Conservation (phyloP, 2,888 invertebrate species). For the Rhagium mordax region DNA sequence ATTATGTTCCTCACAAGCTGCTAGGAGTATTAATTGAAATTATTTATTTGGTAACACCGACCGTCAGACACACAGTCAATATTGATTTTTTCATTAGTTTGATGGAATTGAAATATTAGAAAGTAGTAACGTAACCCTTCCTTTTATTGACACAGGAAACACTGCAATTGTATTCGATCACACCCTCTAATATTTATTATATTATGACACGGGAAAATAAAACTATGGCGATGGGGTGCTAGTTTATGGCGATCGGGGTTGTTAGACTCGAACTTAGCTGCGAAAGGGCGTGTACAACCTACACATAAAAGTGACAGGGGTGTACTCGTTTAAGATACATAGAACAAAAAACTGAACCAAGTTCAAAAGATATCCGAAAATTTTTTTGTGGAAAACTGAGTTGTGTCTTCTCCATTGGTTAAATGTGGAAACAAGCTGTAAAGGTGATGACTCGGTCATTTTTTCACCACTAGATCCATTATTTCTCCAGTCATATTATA, state of each 20-base stretch:
- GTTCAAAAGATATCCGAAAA: too few species aligned
- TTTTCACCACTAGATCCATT: too few species aligned
- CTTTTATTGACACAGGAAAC: constrained; percentile 2
- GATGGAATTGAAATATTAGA: background rate
- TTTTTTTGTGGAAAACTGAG: too few species aligned
- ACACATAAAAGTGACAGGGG: constrained; percentile 2
- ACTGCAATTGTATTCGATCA: constrained; percentile 9
- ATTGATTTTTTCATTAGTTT: background rate
- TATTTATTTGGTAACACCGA: too few species aligned
- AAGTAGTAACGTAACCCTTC: constrained; percentile 10
- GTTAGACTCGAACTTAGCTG: constrained; percentile 21
- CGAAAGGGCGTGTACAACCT: constrained; percentile 25
- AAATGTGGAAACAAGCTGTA: too few species aligned
- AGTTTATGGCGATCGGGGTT: constrained; percentile 24
- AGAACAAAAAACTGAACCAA: too few species aligned
- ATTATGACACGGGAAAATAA: constrained; percentile 33
- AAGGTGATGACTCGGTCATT: too few species aligned
- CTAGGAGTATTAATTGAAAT: too few species aligned
- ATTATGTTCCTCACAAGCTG: too few species aligned
- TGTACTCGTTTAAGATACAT: background rate
- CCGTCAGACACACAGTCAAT: too few species aligned
- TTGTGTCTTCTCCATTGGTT: too few species aligned
- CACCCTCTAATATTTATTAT: constrained; percentile 26
- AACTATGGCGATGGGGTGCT: constrained; percentile 35
- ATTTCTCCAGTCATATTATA: too few species aligned